Conservation (phyloP, 2,113 vertebrate species). For the Microcebus jonahi region DNA sequence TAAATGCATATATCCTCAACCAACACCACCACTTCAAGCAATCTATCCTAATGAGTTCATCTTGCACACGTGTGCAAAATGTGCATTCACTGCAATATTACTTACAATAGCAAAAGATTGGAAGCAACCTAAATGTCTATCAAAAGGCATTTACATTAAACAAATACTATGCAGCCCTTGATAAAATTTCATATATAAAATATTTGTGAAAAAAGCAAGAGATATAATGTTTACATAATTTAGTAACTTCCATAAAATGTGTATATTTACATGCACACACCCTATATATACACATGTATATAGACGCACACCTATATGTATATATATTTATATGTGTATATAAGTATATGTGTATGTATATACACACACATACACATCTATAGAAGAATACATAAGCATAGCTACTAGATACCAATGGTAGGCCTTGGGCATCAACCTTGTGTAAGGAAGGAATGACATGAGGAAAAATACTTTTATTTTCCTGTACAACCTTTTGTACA, state of each 20-base stretch:
- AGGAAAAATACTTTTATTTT: not conserved
- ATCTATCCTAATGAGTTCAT: not conserved
- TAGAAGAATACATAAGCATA: not conserved
- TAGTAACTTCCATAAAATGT: not conserved
- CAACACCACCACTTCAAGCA: not conserved
- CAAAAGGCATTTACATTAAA: not conserved
- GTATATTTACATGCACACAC: not conserved
- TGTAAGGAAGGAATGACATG: not conserved
- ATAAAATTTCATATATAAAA: not conserved
- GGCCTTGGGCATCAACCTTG: not conserved
- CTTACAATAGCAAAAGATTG: not conserved
- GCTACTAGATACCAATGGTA: not conserved
- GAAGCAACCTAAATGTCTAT: not conserved
- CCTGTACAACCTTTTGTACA: not conserved
- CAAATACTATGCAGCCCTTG: not conserved
- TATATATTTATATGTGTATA: not conserved
- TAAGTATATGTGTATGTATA: fast-evolving
- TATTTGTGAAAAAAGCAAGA: not conserved
- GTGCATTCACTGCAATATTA: not conserved
- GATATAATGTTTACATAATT: not conserved
- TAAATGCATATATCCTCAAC: not conserved
- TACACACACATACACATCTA: not conserved
- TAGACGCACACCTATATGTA: not conserved
- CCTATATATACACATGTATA: not conserved
- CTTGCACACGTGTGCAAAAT: not conserved